These are phyloP conservation scores for Scaptomyza cyrtandrae DNA, from an alignment of 2,888 invertebrate genomes.

Conservation along the genomic window DNA sequence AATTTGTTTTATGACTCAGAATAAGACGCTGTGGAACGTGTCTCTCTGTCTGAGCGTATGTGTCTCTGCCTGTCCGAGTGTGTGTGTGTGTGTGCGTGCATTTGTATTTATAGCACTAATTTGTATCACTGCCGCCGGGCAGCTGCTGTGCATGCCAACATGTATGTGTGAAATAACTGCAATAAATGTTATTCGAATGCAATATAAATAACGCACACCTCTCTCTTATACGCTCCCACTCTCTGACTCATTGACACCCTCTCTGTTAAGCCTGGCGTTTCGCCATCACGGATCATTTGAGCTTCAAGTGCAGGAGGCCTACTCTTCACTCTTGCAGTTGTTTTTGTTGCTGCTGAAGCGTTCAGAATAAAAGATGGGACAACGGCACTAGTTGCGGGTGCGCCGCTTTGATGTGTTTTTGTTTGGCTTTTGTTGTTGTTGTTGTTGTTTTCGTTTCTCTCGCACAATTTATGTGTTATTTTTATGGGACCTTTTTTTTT, in stretches of 20 bases:
- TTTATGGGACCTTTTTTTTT: slow-evolving; percentile 43
- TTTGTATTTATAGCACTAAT: slow-evolving; percentile 74
- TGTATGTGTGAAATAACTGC: too few relatives aligned
- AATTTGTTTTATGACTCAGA: slow-evolving; percentile 46
- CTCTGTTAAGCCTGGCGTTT: slow-evolving; percentile 20
- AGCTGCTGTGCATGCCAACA: slow-evolving; percentile 63
- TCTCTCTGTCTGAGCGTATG: too few relatives aligned
- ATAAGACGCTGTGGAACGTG: slow-evolving; percentile 39
- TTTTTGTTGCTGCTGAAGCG: slow-evolving; percentile 16
- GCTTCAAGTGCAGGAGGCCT: slow-evolving; percentile 63
- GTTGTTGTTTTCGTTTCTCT: slow-evolving; percentile 15
- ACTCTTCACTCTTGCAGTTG: slow-evolving; percentile 14
- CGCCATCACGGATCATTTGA: slow-evolving; percentile 63
- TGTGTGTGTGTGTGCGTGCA: slow-evolving; percentile 13
- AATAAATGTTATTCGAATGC: slow-evolving; percentile 76
- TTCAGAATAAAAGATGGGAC: slow-evolving; percentile 1
- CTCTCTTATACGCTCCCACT: slow-evolving; percentile 1
- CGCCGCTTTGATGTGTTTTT: slow-evolving; percentile 43
- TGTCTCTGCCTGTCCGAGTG: slow-evolving; percentile 3
- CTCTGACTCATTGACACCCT: neutral
- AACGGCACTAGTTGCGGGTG: slow-evolving; percentile 15
- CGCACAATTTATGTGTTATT: slow-evolving; percentile 40
- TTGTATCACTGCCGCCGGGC: slow-evolving; percentile 57
- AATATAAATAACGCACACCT: slow-evolving; percentile 68
- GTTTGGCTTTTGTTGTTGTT: slow-evolving; percentile 11